Evolutionary conservation across 2,888 invertebrate species (phyloP).

Genomic region (Drosophila gaucha): DNA sequence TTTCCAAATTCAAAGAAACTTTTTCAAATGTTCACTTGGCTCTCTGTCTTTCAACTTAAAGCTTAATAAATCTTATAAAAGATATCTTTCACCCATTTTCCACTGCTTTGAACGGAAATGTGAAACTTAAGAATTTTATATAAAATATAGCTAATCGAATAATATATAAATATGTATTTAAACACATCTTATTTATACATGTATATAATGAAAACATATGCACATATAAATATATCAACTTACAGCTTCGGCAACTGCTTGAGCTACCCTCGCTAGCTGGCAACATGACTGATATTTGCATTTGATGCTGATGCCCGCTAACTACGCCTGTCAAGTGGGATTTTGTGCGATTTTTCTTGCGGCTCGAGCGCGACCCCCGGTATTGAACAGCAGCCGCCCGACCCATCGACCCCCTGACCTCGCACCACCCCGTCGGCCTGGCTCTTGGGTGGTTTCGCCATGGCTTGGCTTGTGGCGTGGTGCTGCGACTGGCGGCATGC

Average conservation of each 20-base stretch:
- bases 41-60: background rate
- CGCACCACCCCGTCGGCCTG: constrained; percentile 14
- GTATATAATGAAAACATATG: background rate
- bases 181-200: no score
- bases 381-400: constrained; percentile 60
- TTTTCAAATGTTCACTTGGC: background rate
- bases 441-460: constrained; percentile 11
- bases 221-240: background rate
- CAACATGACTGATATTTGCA: constrained; percentile 80
- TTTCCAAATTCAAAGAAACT: no score
- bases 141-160: no score
- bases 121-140: background rate
- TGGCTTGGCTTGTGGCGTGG: constrained; percentile 14
- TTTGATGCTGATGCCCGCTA: constrained; percentile 78
- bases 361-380: constrained; percentile 64
- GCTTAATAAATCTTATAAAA: no score
- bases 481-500: constrained; percentile 70
- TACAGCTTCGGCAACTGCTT: background rate
- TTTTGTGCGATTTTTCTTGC: constrained; percentile 84
- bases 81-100: background rate
- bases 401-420: constrained; percentile 29
- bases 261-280: constrained; percentile 58
- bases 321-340: constrained; percentile 84
- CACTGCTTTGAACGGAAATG: background rate
- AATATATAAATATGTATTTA: background rate